A percentile compares a stretch with the other conserved stretches of the same genome.
These are phyloP conservation scores for Cyrtonyx montezumae DNA, from an alignment of 2,113 vertebrate genomes.

Conservation along the genomic window DNA sequence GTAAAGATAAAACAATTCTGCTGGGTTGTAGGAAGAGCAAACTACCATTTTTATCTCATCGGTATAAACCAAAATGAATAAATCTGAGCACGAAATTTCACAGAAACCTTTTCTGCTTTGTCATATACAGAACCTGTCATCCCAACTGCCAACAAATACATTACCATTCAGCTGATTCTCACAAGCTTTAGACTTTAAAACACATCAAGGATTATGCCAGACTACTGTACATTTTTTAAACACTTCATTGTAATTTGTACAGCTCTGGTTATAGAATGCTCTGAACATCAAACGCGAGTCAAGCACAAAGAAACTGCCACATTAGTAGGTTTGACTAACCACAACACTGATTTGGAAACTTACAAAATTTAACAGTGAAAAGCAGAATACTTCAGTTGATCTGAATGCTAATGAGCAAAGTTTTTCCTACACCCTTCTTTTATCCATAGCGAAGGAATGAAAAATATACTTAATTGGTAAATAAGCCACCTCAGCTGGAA, in stretches of 20 bases:
- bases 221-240: background rate
- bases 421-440: background rate
- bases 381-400: background rate
- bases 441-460: background rate
- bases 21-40: background rate
- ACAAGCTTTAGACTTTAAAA: background rate
- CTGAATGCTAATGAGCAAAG: background rate
- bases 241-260: background rate
- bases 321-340: conserved; percentile 1
- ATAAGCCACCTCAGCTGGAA: background rate
- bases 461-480: background rate
- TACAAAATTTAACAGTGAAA: background rate
- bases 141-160: background rate
- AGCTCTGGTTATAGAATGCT: background rate
- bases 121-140: background rate
- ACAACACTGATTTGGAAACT: background rate
- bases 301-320: background rate
- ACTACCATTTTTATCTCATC: background rate
- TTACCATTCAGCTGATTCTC: background rate
- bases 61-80: background rate
- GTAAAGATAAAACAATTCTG: background rate
- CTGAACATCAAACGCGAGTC: conserved; percentile 5
- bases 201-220: background rate
- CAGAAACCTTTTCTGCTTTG: background rate
- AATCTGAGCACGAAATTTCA: background rate